Evolutionary conservation across 2,797 vertebrate species (phyloP), one percentile per base, ranked within the genome.

Genomic region (Pelobates cultripes): DNA sequence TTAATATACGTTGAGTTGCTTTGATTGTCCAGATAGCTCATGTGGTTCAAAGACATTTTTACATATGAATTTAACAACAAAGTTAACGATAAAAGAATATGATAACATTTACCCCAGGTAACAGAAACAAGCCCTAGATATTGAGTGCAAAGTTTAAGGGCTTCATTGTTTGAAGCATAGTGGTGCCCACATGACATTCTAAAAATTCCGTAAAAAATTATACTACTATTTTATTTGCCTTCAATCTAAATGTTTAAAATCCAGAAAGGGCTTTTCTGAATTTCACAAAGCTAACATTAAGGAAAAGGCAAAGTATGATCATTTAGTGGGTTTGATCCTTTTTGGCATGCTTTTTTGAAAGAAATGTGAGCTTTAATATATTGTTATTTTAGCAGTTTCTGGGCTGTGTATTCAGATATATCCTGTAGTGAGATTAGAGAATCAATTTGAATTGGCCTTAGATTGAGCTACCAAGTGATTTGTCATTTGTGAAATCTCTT

Each of bases 401-500:
- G 10, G 43, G 60, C 77, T 75, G 73, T 70, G 77, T 84, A 84
- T 84, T 80, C 77, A 79, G 77, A 84, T 84, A 69, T 78, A 79
- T 84, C 82, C 82, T 84, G 82, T 72, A 77, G 82, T 74, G 82
- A 79, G 82, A 84, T 84, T 84, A 84, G 60, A 76, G 82, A 84
- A 79, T 84, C 82, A 84, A 79, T 84, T 70, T 84, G 77, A 84
- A 77, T 79, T 83, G 82, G 77, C 82, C 72, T 84, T 72, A 79
- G 77, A 84, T 79, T 84, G 77, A 75, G 77, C 82, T 76, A 84
- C 77, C 82, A 79, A 80, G 82, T 84, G 82, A 84, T 84, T 84
- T 79, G 82, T 79, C 82, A 84, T 84, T 84, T 84, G 82, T 84
- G 60, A 84, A 84, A 79, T 84, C 77, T 84, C 81, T 79, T 0